phyloP scores from a whole-genome alignment of 2,797 vertebrate genomes.

The Nothura maculosa region DNA sequence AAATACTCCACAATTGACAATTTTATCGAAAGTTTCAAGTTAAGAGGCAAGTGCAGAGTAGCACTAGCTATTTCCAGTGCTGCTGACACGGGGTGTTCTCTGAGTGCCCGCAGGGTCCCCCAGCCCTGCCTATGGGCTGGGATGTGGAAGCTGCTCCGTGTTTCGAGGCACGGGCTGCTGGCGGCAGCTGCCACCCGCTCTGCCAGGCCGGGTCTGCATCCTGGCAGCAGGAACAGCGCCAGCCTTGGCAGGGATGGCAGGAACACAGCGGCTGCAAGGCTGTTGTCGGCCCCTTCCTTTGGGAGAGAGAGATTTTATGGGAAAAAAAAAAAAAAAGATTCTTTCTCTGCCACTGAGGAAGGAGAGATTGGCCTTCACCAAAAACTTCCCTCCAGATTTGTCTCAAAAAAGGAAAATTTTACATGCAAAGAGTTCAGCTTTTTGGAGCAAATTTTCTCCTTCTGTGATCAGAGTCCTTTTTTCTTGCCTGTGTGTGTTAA shows the following conservation, averaged over 20 bases:
- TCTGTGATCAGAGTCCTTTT: slow-evolving; percentile 85
- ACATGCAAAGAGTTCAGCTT: slow-evolving; percentile 79
- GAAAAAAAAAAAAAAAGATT: too few species aligned
- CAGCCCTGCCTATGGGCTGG: not conserved
- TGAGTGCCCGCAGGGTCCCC: not conserved
- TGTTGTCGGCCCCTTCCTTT: not conserved
- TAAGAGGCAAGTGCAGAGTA: not conserved
- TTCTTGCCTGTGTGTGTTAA: slow-evolving; percentile 92
- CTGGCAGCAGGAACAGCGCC: too few species aligned
- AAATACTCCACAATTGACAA: not conserved
- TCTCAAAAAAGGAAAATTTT: not conserved
- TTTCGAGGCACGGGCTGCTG: not conserved
- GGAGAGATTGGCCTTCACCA: not conserved
- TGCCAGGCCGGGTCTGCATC: not conserved
- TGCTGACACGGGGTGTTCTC: not conserved
- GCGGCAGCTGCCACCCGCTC: too few species aligned
- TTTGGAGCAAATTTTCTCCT: slow-evolving; percentile 78
- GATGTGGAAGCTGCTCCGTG: not conserved
- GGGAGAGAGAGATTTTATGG: not conserved
- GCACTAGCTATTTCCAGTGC: not conserved
- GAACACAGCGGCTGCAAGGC: not conserved
- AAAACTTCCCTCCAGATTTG: not conserved
- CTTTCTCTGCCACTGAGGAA: slow-evolving; percentile 76
- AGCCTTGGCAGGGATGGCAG: too few species aligned
- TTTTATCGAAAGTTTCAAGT: not conserved